Percentiles rank a stretch among this genome's conserved stretches.
Conservation (phyloP, 2,888 invertebrate genomes). For the Schizotus pectinicornis region DNA sequence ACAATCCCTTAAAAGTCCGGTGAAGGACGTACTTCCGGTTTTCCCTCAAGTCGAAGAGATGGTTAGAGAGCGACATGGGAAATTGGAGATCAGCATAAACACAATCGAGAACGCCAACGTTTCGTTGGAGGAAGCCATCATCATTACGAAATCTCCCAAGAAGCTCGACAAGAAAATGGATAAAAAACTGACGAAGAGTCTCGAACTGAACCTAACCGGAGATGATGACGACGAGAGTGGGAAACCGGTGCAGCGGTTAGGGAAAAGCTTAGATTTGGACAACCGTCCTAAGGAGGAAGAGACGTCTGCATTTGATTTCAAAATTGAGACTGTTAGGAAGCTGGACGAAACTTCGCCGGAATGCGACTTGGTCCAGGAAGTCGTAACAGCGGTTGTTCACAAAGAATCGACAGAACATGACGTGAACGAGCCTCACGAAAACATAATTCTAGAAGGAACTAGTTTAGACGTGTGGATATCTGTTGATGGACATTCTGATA, state of each 20-base stretch:
- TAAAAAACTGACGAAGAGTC: slow-evolving; percentile 65
- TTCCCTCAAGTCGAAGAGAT: slow-evolving; percentile 78
- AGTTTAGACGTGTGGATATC: slow-evolving; percentile 59
- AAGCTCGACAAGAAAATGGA: slow-evolving; percentile 66
- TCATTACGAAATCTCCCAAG: slow-evolving; percentile 77
- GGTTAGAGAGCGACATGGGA: slow-evolving; percentile 74
- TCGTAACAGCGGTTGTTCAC: slow-evolving; percentile 43
- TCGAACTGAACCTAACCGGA: slow-evolving; percentile 67
- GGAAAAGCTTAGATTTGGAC: slow-evolving; percentile 58
- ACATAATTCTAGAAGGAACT: slow-evolving; percentile 56
- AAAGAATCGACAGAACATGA: slow-evolving; percentile 38
- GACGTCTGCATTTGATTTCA: slow-evolving; percentile 53
- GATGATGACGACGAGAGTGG: slow-evolving; percentile 43
- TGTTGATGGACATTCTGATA: slow-evolving; percentile 56
- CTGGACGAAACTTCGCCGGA: slow-evolving; percentile 52
- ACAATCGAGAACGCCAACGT: slow-evolving; percentile 59
- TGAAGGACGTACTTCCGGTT: slow-evolving; percentile 73
- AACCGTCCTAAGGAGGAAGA: slow-evolving; percentile 47
- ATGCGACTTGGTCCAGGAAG: slow-evolving; percentile 41
- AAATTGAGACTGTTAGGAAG: slow-evolving; percentile 44
- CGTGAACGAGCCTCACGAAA: slow-evolving; percentile 43
- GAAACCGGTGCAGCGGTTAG: slow-evolving; percentile 53
- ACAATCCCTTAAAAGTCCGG: slow-evolving; percentile 76
- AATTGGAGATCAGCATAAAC: slow-evolving; percentile 76
- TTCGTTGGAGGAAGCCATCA: slow-evolving; percentile 71